Evolutionary conservation across 1,140 invertebrate species (phyloP).

Genomic region (Calycopis cecrops): DNA sequence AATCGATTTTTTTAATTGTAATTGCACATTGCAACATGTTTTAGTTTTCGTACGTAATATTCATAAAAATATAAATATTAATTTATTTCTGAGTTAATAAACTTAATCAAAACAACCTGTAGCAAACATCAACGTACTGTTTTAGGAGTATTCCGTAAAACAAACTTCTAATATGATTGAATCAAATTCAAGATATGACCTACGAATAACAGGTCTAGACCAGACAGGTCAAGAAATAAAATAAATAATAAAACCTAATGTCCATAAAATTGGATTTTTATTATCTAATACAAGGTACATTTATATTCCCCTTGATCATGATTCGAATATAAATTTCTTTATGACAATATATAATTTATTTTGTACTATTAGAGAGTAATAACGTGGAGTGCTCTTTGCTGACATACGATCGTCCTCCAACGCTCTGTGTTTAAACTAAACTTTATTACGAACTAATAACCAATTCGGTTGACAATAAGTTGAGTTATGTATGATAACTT

Average conservation of each 20-base stretch:
- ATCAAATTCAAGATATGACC: no score
- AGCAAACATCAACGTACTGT: no score
- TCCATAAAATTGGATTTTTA: neutral
- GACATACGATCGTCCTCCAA: conserved; percentile 29
- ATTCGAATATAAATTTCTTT: neutral
- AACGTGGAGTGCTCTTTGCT: conserved; percentile 42
- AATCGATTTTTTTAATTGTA: no score
- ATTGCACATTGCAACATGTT: no score
- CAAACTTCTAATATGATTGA: no score
- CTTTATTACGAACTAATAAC: conserved; percentile 55
- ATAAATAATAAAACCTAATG: neutral
- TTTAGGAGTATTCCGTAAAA: no score
- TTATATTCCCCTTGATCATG: neutral
- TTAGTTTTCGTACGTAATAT: no score
- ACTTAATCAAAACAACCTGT: no score
- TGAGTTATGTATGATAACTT: conserved; percentile 47
- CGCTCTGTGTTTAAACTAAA: conserved; percentile 54
- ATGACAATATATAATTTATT: neutral
- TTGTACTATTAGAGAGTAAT: conserved; percentile 40
- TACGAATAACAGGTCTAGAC: no score
- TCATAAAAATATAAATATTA: no score
- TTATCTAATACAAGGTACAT: neutral
- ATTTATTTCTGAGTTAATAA: no score
- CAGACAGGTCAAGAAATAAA: no score
- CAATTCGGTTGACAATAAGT: conserved; percentile 51